Evolutionary conservation across 2,888 invertebrate genomes (phyloP), one percentile per base, ranked within the genome.

Genomic region (Embidobia sp.): DNA sequence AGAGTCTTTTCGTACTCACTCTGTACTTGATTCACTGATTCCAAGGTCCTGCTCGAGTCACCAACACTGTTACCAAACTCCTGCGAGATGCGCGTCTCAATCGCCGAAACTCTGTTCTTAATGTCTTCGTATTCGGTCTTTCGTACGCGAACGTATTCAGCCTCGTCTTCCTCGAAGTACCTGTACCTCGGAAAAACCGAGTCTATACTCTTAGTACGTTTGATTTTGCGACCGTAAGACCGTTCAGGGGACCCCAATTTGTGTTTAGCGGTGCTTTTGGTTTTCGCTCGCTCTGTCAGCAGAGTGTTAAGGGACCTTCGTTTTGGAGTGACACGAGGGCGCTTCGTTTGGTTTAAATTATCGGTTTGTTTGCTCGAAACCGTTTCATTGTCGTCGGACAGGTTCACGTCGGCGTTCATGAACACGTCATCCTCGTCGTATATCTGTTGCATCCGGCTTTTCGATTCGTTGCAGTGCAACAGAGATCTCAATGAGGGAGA

Each of bases 91-190:
- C 93, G 91, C 44, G 92, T 92, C 87, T 95, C 95, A 64, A 95
- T 94, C 3, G 93, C 94, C 0, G 93, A 93, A 6, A 95, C 94
- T 85, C 95, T 90, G 85, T 92, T 94, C 87, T 95, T 94, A 44
- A 95, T 95, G 80, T 94, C 94, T 87, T 95, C 94, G 82, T 95
- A 95, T 88, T 95, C 95, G 67, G 91, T 93, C 89, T 94, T 94
- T 1, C 94, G 92, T 82, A 95, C 93, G 80, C 93, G 91, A 2
- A 95, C 93, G 83, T 93, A 94, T 83, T 94, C 94, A 83, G 91
- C 88, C 85, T 91, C 89, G 42, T 80, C 67, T 3, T 81, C 57
- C 15, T 66, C 31, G 5, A 44, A 16, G 2, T 13, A 19, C 8
- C 33, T 31, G 13, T 19, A 49, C 3, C 19, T 40, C 8, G 69